Conservation (phyloP, 2,888 invertebrate genomes). For the Athalia cordata region DNA sequence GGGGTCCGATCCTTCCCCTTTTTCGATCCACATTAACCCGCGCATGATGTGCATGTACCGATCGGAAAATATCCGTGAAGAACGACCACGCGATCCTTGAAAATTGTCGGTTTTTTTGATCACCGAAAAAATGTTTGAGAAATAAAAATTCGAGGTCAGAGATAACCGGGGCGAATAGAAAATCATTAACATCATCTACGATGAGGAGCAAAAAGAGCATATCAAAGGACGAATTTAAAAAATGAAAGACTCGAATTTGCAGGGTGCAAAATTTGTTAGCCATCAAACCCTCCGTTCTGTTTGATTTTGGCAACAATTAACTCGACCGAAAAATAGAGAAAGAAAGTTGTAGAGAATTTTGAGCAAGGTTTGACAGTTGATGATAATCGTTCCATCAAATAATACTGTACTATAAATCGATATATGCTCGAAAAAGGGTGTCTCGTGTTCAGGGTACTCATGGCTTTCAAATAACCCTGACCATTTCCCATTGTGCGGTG, state of each 20-base stretch:
- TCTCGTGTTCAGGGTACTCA: slow-evolving; percentile 16
- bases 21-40: slow-evolving; percentile 24
- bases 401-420: neutral
- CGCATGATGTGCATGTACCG: neutral
- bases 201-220: too few species aligned
- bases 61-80: too few species aligned
- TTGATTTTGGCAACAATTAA: slow-evolving; percentile 14
- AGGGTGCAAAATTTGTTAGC: neutral
- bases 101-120: neutral
- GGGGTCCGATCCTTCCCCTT: slow-evolving; percentile 50
- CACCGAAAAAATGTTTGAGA: neutral
- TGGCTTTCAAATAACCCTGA: slow-evolving; percentile 48
- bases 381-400: slow-evolving; percentile 31
- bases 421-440: neutral
- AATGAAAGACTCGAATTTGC: neutral
- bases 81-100: too few species aligned
- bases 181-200: too few species aligned
- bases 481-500: slow-evolving; percentile 51
- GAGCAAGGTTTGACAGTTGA: slow-evolving; percentile 39
- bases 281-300: too few species aligned
- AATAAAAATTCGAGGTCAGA: too few species aligned
- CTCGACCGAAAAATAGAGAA: slow-evolving; percentile 23
- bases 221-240: too few species aligned
- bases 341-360: neutral
- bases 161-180: too few species aligned